Base-by-base conservation (phyloP, 2,888 invertebrate species). In the Matsumyia berberina region DNA sequence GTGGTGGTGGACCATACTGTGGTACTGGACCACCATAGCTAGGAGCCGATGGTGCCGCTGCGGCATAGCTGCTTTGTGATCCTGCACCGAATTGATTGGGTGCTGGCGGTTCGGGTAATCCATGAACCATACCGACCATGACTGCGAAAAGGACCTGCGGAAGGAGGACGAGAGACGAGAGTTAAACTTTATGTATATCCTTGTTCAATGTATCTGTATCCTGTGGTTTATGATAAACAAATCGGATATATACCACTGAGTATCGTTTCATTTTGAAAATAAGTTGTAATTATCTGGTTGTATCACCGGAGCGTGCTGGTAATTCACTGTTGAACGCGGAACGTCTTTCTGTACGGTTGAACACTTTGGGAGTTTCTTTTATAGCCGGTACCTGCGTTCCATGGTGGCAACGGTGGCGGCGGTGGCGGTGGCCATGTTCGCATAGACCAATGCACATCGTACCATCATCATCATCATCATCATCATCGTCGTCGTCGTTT, bases 1-100 rank as follows among this genome's bases (percentile, higher is more conserved):
- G 95, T 85, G 93, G 93, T 0, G 96, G 96, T 6, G 95, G 94
- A 15, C 95, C 96, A 88, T 96, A 96, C 1, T 94, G 93, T 2
- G 92, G 91, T 8, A 93, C 92, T 7, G 94, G 94, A 19, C 94
- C 93, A 49, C 94, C 93, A 89, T 94, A 95, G 69, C 90, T 89
- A 35, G 90, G 89, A 8, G 92, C 90, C 19, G 94, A 92, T 0
- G 94, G 94, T 8, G 93, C 64, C n/a, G 86, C 86, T 73, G 89
- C 88, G 35, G 86, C 86, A 86, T 91, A 92, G 86, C 89, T 89
- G 88, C 89, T 90, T 33, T 86, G 87, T 51, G 88, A 87, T 77
- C 88, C 89, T 5, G 89, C 90, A 79, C 90, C 89, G 85, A 90
- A 91, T 69, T 81, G 81, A 60, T 88, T 89, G 72, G 91, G 89